These are phyloP conservation scores for Chrysochloris asiatica DNA, from an alignment of 2,113 vertebrate species.

Conservation along the genomic window DNA sequence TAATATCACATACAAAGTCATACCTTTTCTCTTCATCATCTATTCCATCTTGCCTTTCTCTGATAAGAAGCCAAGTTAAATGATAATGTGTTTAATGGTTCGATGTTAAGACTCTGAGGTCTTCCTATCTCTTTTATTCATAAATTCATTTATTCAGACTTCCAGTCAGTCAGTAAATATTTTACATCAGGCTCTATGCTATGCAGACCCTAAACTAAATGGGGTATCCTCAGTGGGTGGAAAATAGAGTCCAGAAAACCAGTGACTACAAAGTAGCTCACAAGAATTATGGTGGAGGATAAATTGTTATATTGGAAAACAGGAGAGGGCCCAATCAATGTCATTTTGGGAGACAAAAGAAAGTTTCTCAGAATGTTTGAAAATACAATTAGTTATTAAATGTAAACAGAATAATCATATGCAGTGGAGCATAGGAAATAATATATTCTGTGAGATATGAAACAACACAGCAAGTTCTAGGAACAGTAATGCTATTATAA, in stretches of 20 bases:
- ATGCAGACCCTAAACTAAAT: neutral
- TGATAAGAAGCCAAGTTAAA: conserved; percentile 30
- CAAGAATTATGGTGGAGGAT: neutral
- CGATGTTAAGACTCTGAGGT: neutral
- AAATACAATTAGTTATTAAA: conserved; percentile 31
- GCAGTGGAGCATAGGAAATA: neutral
- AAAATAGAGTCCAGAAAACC: neutral
- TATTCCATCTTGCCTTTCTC: neutral
- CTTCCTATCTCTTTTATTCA: neutral
- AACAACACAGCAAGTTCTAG: neutral
- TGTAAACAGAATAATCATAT: neutral
- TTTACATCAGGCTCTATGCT: neutral
- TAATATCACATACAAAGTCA: conserved; percentile 4
- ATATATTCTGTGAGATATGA: neutral
- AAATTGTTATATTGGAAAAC: neutral
- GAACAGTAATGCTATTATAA: neutral
- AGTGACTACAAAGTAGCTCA: neutral
- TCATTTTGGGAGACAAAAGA: neutral
- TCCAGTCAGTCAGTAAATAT: conserved; percentile 9
- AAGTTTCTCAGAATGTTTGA: neutral
- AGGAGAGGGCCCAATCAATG: neutral
- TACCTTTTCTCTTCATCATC: neutral
- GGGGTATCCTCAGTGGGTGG: neutral
- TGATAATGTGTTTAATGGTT: neutral
- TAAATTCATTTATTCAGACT: neutral